These are phyloP conservation scores for Myotis pilosus DNA, from an alignment of 2,797 vertebrate species.

Conservation along the genomic window DNA sequence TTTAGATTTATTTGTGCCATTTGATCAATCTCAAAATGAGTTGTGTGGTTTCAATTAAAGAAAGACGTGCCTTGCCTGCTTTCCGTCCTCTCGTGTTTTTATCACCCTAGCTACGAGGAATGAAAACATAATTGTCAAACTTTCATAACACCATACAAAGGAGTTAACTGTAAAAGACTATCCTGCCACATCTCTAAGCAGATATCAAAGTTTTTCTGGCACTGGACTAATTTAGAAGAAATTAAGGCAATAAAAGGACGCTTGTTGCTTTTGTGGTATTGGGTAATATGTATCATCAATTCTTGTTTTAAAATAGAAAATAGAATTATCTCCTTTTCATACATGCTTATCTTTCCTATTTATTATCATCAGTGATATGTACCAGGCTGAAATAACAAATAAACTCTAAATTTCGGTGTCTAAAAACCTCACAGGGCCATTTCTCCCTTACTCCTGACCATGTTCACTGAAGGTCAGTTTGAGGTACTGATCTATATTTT, in stretches of 20 bases:
- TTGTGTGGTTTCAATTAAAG: background rate
- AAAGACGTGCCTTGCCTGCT: background rate
- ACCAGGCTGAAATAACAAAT: background rate
- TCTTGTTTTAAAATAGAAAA: background rate
- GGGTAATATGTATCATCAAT: background rate
- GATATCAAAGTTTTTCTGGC: background rate
- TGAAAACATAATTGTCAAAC: background rate
- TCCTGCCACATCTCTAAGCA: background rate
- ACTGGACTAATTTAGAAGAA: background rate
- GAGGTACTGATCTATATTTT: background rate
- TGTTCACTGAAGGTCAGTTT: background rate
- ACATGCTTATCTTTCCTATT: background rate
- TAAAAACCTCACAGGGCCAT: background rate
- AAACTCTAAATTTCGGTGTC: background rate
- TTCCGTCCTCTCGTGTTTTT: background rate
- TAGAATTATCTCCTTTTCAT: background rate
- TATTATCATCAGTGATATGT: background rate
- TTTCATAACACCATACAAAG: background rate
- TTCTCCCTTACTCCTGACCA: background rate
- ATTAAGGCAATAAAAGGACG: background rate
- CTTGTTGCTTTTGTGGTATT: background rate
- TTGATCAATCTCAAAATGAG: conserved; percentile 2
- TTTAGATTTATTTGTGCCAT: conserved; percentile 5
- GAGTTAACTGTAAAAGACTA: background rate
- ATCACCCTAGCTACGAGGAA: background rate